Evolutionary conservation across 37 sponge, comb jelly and placozoan genomes (phyloP), one percentile per base, ranked within the genome.

Genomic region (Diacarnus erythraeanus): DNA sequence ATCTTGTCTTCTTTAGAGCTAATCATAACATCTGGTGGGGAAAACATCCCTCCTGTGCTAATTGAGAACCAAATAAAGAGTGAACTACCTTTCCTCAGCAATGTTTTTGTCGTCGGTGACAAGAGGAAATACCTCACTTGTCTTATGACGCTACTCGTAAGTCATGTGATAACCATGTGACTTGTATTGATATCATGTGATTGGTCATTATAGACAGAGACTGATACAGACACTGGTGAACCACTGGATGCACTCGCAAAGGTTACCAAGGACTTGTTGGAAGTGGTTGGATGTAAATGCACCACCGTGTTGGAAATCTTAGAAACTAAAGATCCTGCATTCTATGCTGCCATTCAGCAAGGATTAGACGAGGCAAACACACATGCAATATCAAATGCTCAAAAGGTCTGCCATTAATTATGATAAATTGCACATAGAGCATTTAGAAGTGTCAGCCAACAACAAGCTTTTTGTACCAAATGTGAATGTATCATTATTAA

Each of bases 11-110:
- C 21, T 65, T 18, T 47, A 96, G 97, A 96, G 75, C 57, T 96
- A 26, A 87, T 96, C 71, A 93, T 93, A 41, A 96, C 97, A 9
- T 76, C 94, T 39, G 91, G 91, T 75, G 97, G 97, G 33, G 97
- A 96, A 76, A 94, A 90, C 79, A 84, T 96, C 23, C 74, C 89
- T 42, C 94, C 97, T 20, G 88, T 83, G 3, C 78, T 72, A 29
- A 86, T 96, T 30, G 97, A 96, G 64, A 76, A 76, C 69, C 6
- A 41, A 10, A 80, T 96, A 58, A 90, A 87, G 74, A 43, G 29
- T 33, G 88, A 81, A 59, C 25, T 90, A 0, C 97, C 97, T 20
- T 93, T 93, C 82, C 80, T 93, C 29, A 94, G 97, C 61, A 90
- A 93, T 66, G 91, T 87, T 12, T 75, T 93, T 79, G 67, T 90